A percentile compares a stretch with the other conserved stretches of the same genome.
These are phyloP conservation scores for Physeter macrocephalus DNA, from an alignment of 2,113 vertebrate genomes.

Conservation along the genomic window DNA sequence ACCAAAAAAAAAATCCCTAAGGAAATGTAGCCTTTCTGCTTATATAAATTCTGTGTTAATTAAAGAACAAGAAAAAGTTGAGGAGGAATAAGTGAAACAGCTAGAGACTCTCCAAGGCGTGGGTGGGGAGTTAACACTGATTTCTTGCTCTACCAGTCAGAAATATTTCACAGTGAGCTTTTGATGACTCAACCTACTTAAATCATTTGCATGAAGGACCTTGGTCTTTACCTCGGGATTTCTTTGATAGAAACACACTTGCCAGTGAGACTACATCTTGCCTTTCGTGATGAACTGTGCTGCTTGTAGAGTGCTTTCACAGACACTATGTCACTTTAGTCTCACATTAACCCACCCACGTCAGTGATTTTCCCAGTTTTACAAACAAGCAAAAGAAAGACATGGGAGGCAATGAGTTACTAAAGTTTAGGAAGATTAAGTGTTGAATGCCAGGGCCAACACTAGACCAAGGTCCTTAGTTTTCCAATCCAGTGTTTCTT, in stretches of 20 bases:
- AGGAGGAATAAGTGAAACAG: not conserved
- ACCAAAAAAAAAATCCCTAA: not conserved
- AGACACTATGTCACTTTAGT: conserved; percentile 10
- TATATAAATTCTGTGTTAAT: not conserved
- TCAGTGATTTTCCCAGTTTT: conserved; percentile 57
- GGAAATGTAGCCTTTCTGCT: not conserved
- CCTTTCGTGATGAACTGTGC: not conserved
- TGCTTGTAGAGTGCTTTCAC: not conserved
- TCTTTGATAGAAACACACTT: not conserved
- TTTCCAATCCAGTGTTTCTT: not conserved
- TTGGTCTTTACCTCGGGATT: not conserved
- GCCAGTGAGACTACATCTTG: not conserved
- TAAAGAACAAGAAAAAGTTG: conserved; percentile 23
- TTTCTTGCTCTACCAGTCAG: conserved; percentile 4
- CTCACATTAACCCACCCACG: not conserved
- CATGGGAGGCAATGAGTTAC: not conserved
- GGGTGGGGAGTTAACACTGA: not conserved
- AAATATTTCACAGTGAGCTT: conserved; percentile 12
- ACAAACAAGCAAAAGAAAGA: conserved; percentile 8
- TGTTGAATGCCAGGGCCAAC: not conserved
- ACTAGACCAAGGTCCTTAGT: not conserved
- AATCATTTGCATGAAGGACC: conserved; percentile 1
- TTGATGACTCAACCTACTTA: not conserved
- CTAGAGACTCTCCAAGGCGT: not conserved
- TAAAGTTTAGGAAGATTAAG: conserved; percentile 17